A percentile compares a stretch with the other conserved stretches of the same genome.
phyloP scores from a whole-genome alignment of 2,888 invertebrate genomes.

The Camponotus fellah region DNA sequence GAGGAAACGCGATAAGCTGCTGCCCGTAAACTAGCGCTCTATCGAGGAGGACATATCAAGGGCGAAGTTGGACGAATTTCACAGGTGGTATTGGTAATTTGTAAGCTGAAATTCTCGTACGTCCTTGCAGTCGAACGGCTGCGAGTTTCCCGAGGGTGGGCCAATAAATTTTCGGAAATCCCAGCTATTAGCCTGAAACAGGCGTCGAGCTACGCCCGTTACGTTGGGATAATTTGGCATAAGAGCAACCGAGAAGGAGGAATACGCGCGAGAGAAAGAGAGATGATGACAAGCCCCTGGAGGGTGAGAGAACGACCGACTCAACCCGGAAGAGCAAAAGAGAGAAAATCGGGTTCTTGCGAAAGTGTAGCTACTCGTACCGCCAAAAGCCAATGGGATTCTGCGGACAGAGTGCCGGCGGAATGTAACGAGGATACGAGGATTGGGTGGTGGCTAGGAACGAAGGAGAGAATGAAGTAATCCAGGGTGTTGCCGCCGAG shows the following conservation, averaged over 20 bases:
- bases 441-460: constrained; percentile 47
- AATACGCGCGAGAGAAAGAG: constrained; percentile 25
- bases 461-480: constrained; percentile 66
- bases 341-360: constrained; percentile 40
- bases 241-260: constrained; percentile 20
- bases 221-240: constrained; percentile 75
- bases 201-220: constrained; percentile 46
- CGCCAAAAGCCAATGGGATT: constrained; percentile 77
- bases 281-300: constrained; percentile 4
- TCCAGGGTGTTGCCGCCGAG: constrained; percentile 62
- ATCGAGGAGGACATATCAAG: constrained; percentile 41
- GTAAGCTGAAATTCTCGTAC: constrained; percentile 48
- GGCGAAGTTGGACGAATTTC: constrained; percentile 45
- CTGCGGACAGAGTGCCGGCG: constrained; percentile 42
- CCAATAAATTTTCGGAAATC: constrained; percentile 79
- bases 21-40: constrained; percentile 33
- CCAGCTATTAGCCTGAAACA: constrained; percentile 74
- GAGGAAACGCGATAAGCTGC: constrained; percentile 43
- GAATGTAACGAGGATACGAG: constrained; percentile 23
- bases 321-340: not conserved
- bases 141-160: constrained; percentile 56
- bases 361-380: constrained; percentile 59
- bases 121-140: constrained; percentile 20
- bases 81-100: constrained; percentile 59
- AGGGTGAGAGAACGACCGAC: constrained; percentile 24